Percentiles rank a stretch among this genome's conserved stretches.
Evolutionary conservation across 2,113 vertebrate genomes (phyloP).

Genomic region (Polyodon spathula): DNA sequence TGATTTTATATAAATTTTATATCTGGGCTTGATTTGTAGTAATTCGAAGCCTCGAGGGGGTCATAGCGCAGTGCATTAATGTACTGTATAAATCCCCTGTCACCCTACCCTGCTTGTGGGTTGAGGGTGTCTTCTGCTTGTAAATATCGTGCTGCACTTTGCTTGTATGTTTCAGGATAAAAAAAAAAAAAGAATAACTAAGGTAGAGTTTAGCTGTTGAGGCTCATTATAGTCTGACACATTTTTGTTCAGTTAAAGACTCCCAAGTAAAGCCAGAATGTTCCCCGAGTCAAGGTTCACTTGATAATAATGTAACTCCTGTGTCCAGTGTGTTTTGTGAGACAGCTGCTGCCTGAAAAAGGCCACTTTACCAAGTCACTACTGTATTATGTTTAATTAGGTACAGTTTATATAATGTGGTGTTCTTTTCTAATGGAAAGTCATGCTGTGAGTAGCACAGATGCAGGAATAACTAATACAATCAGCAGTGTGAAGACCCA

Average conservation of each 20-base stretch:
- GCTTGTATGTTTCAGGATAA: background rate
- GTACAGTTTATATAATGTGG: conserved; percentile 98
- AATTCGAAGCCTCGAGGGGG: conserved; percentile 5
- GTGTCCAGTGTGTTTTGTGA: conserved; percentile 64
- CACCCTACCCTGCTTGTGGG: background rate
- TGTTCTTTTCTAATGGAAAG: conserved; percentile 98
- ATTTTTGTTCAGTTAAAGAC: background rate
- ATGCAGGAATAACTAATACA: conserved; percentile 98
- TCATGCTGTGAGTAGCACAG: conserved; percentile 97
- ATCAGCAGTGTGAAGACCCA: conserved; percentile 92
- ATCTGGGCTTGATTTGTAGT: conserved; percentile 12
- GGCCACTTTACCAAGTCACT: conserved; percentile 96
- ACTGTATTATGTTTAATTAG: conserved; percentile 99
- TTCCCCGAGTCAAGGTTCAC: conserved; percentile 2
- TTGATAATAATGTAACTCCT: conserved; percentile 59
- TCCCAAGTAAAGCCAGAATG: background rate
- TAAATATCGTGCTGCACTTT: conserved; percentile 9
- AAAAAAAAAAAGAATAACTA: background rate
- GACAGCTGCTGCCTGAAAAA: conserved; percentile 74
- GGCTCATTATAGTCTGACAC: conserved; percentile 2
- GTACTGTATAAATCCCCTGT: background rate
- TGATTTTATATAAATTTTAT: background rate
- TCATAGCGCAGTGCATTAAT: conserved; percentile 6
- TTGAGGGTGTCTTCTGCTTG: background rate
- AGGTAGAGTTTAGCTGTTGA: conserved; percentile 39